Conservation (phyloP, 30 jellyfish, hydroid and myxozoan species). For the Chironex yamaguchii region DNA sequence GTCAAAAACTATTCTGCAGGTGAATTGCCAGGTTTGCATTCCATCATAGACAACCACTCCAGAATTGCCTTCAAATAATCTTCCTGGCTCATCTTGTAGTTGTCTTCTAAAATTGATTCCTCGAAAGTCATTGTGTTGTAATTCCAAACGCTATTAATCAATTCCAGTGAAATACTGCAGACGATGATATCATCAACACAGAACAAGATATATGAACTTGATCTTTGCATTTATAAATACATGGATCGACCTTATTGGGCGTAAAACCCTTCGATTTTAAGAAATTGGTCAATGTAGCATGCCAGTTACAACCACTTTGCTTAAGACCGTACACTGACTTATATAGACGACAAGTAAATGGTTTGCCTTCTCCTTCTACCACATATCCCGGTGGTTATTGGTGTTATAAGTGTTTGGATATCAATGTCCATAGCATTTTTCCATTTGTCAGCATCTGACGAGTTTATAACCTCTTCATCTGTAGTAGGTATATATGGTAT, state of each 20-base stretch:
- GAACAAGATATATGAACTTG: neutral
- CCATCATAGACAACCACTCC: neutral
- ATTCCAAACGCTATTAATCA: neutral
- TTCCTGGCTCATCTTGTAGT: slow-evolving; percentile 20
- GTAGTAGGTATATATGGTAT: slow-evolving; percentile 2
- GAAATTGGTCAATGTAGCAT: neutral
- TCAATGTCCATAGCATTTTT: too few species aligned
- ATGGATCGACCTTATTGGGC: slow-evolving; percentile 74
- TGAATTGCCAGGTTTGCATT: slow-evolving; percentile 18
- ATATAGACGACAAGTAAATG: slow-evolving; percentile 62
- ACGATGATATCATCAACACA: slow-evolving; percentile 67
- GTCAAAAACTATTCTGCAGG: slow-evolving; percentile 8
- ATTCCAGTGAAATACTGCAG: neutral
- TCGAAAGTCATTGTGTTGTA: neutral
- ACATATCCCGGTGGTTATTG: slow-evolving; percentile 66
- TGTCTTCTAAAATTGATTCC: too few species aligned
- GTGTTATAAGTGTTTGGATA: slow-evolving; percentile 4
- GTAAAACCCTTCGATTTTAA: slow-evolving; percentile 8
- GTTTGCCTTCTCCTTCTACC: neutral
- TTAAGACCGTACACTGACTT: slow-evolving; percentile 76
- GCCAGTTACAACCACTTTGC: slow-evolving; percentile 89
- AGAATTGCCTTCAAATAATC: slow-evolving; percentile 30
- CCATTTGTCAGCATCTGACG: slow-evolving; percentile 50
- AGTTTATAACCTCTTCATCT: slow-evolving; percentile 21
- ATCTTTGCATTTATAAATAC: neutral